phyloP scores from a whole-genome alignment of 1,140 invertebrate species.

The Paracyclopina nana region DNA sequence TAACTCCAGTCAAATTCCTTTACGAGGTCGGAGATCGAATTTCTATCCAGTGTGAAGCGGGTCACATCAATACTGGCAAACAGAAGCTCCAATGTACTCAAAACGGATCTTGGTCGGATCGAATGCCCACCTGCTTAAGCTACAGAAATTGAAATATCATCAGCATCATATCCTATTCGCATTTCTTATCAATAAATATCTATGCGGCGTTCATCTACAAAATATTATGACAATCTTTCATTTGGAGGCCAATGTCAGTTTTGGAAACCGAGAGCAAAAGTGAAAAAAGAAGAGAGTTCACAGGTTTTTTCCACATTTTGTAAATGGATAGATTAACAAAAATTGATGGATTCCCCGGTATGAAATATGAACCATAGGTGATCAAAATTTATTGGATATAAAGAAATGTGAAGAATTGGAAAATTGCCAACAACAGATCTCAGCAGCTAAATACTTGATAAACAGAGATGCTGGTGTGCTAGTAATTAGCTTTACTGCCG shows the following conservation, averaged over 20 bases:
- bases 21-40: conserved; percentile 52
- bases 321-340: background rate
- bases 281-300: background rate
- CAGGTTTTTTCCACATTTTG: background rate
- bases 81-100: background rate
- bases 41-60: conserved; percentile 45
- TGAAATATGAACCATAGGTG: no score
- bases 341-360: no score
- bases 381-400: no score
- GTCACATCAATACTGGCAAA: conserved; percentile 30
- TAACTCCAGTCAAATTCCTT: conserved; percentile 48
- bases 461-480: no score
- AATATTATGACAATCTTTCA: background rate
- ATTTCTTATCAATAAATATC: background rate
- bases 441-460: no score
- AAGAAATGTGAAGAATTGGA: no score
- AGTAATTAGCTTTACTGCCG: no score
- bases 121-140: conserved; percentile 3
- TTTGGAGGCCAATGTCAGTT: background rate
- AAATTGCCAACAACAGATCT: no score
- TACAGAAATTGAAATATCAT: background rate
- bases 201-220: background rate
- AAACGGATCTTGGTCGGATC: background rate
- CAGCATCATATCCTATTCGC: no score
- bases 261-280: background rate